phyloP scores from a whole-genome alignment of 2,888 invertebrate species.

The Ophion ellenae region DNA sequence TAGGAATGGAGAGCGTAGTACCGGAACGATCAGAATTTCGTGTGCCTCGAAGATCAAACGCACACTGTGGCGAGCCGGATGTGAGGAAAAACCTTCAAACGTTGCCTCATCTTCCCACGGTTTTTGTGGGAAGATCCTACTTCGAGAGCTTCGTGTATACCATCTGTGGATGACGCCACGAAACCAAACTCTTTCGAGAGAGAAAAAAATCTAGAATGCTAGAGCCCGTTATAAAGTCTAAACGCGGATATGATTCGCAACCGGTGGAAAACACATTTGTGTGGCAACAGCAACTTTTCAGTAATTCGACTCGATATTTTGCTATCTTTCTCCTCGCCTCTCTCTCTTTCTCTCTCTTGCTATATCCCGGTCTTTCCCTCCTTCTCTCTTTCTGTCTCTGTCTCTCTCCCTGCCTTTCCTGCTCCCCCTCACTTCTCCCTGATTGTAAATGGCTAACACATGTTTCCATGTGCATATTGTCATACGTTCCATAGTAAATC shows the following conservation, averaged over 20 bases:
- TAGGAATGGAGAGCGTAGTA: too few relatives aligned
- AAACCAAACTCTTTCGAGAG: constrained; percentile 29
- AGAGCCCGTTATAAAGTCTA: background rate
- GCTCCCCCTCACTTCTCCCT: background rate
- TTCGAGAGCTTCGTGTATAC: background rate
- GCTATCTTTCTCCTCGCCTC: background rate
- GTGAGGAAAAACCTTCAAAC: constrained; percentile 27
- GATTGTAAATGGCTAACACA: background rate
- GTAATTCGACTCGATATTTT: background rate
- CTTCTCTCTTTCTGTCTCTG: too few relatives aligned
- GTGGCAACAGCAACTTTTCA: background rate
- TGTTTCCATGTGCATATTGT: background rate
- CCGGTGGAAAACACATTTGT: background rate
- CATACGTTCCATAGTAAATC: background rate
- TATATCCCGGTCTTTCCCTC: too few relatives aligned
- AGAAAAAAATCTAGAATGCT: background rate
- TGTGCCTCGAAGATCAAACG: background rate
- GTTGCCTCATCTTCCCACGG: constrained; percentile 33
- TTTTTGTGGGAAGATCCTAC: constrained; percentile 30
- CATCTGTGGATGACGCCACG: constrained; percentile 57
- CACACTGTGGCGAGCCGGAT: constrained; percentile 10
- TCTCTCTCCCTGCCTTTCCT: background rate
- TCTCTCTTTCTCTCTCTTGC: too few relatives aligned
- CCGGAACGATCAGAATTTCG: background rate
- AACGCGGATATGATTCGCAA: background rate